Evolutionary conservation across 2,797 vertebrate genomes (phyloP), one percentile per base, ranked within the genome.

Genomic region (Prunella strophiata): DNA sequence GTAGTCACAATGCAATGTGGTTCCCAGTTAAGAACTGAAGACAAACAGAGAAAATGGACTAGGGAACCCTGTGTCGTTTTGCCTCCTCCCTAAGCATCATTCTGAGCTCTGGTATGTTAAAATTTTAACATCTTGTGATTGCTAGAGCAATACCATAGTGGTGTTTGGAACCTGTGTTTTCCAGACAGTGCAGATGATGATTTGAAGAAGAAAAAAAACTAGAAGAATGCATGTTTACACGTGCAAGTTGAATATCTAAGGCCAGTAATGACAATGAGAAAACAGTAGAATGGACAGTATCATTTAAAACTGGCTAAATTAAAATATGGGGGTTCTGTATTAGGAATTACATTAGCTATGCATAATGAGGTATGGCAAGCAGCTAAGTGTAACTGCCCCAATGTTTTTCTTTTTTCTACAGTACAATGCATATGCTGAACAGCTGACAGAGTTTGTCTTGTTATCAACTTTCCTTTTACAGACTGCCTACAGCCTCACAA

Each of bases 1-100:
- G 25, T 7, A 22, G 47, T 30, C 55, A 51, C 0, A 0, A 40
- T 32, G n/a, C 26, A 16, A 0, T 13, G 45, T 72, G 27, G 19
- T 8, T 73, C 66, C 40, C 59, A 50, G 14, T 50, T 43, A 58
- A 54, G 34, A 88, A 48, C 43, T 80, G n/a, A 51, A 43, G 29
- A 32, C 38, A 75, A 73, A 58, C 70, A 57, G 7, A 48, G 32
- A 77, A 67, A 55, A 50, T 38, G 54, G 1, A 1, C 5, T 18
- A 10, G 32, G 26, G 16, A 67, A 17, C n/a, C n/a, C 51, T 5
- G 1, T 34, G 22, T 62, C 26, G 8, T 79, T 66, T 55, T 55
- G 15, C 48, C 40, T 58, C 26, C 45, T 61, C 16, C 29, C 54
- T 22, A 34, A 55, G 40, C 20, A 29, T 22, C 20, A 29, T 22